phyloP scores from a whole-genome alignment of 2,888 invertebrate species.

The Philereme vetulata region DNA sequence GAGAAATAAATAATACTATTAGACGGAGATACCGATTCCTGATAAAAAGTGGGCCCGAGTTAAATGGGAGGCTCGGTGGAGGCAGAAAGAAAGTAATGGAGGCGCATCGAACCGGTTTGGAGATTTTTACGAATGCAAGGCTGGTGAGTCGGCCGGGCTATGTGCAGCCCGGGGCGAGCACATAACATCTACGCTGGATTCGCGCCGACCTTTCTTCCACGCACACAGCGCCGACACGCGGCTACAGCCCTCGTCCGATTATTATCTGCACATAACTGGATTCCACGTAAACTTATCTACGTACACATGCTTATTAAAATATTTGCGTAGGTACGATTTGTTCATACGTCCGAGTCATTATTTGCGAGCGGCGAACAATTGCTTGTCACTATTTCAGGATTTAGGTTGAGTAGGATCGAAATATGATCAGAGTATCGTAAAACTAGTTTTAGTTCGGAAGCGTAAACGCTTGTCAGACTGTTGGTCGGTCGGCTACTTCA shows the following conservation, averaged over 20 bases:
- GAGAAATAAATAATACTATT: slow-evolving; percentile 84
- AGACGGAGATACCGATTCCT: slow-evolving; percentile 83
- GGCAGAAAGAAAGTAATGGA: slow-evolving; percentile 84
- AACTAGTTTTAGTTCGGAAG: slow-evolving; percentile 48
- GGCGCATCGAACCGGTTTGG: slow-evolving; percentile 82
- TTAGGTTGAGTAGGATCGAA: slow-evolving; percentile 58
- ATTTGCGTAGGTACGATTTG: slow-evolving; percentile 61
- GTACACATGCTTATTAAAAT: slow-evolving; percentile 63
- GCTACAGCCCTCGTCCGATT: slow-evolving; percentile 48
- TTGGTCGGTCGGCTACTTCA: slow-evolving; percentile 18
- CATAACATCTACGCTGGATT: slow-evolving; percentile 78
- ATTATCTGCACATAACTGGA: slow-evolving; percentile 76
- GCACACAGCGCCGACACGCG: slow-evolving; percentile 46
- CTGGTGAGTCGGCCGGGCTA: slow-evolving; percentile 67
- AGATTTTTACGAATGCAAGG: slow-evolving; percentile 84
- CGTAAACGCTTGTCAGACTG: slow-evolving; percentile 52
- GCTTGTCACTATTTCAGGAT: slow-evolving; percentile 64
- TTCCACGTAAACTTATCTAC: slow-evolving; percentile 64
- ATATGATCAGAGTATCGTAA: slow-evolving; percentile 48
- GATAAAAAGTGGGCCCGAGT: slow-evolving; percentile 83
- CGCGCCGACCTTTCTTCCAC: slow-evolving; percentile 76
- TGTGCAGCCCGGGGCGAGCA: slow-evolving; percentile 73
- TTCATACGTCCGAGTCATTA: slow-evolving; percentile 46
- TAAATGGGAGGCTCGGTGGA: slow-evolving; percentile 82
- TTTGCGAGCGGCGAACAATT: slow-evolving; percentile 57